Conservation (phyloP, 2,797 vertebrate genomes). For the Heterohyrax brucei region DNA sequence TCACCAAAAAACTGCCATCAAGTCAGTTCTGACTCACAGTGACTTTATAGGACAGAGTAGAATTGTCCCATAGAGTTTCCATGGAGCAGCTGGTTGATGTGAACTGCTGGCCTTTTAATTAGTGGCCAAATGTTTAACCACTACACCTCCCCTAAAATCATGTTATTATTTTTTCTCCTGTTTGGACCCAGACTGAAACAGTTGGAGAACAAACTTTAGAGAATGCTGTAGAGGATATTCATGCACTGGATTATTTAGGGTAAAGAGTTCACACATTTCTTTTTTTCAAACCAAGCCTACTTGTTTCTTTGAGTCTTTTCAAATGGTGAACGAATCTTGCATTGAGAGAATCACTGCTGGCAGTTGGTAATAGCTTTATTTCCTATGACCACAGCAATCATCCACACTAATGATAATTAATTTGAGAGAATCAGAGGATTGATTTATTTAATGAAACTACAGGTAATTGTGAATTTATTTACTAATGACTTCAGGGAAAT, state of each 20-base stretch:
- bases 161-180: background rate
- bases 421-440: slow-evolving; percentile 85
- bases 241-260: background rate
- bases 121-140: too few species aligned
- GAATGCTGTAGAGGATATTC: background rate
- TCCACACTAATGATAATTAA: slow-evolving; percentile 88
- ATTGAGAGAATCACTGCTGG: slow-evolving; percentile 65
- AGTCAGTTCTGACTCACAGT: too few species aligned
- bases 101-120: too few species aligned
- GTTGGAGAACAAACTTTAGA: background rate
- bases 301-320: background rate
- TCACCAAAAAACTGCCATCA: too few species aligned
- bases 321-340: slow-evolving; percentile 47
- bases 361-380: slow-evolving; percentile 79
- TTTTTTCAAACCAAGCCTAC: background rate
- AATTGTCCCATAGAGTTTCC: too few species aligned
- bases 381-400: slow-evolving; percentile 83
- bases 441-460: slow-evolving; percentile 89
- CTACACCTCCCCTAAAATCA: background rate
- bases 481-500: slow-evolving; percentile 87
- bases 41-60: too few species aligned
- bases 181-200: background rate
- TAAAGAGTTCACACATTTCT: background rate
- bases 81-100: too few species aligned
- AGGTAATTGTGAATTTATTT: slow-evolving; percentile 88